phyloP scores from a whole-genome alignment of 2,113 vertebrate genomes.

The Cyrtonyx montezumae region DNA sequence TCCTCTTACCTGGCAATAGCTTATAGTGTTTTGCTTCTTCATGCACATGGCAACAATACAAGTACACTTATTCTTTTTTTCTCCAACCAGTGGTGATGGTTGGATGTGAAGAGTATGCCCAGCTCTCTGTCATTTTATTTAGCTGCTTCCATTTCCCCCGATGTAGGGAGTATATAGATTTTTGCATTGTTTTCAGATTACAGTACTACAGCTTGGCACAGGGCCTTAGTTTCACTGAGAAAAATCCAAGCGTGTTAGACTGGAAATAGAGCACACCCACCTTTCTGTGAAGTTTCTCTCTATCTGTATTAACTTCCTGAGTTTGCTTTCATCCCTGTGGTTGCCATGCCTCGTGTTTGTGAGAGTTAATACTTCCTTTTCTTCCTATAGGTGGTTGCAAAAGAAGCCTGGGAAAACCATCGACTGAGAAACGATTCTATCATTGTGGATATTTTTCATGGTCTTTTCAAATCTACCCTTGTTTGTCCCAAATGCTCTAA shows the following conservation, averaged over 20 bases:
- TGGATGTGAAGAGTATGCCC: not conserved
- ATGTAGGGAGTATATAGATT: not conserved
- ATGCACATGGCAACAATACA: not conserved
- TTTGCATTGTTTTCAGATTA: not conserved
- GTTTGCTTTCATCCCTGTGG: not conserved
- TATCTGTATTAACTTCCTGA: not conserved
- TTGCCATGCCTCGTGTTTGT: not conserved
- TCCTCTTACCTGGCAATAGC: not conserved
- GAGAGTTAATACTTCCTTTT: not conserved
- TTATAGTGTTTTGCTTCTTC: not conserved
- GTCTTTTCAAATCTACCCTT: constrained; percentile 97
- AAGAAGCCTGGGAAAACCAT: constrained; percentile 98
- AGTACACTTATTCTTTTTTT: not conserved
- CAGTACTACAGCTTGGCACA: not conserved
- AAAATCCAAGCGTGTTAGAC: not conserved
- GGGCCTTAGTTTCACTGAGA: not conserved
- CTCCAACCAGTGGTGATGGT: not conserved
- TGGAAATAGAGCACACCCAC: not conserved
- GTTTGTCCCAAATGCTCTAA: constrained; percentile 96
- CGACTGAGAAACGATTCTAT: constrained; percentile 97
- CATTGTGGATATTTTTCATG: constrained; percentile 99
- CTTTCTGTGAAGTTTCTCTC: not conserved
- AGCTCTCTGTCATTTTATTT: not conserved
- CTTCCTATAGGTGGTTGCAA: constrained; percentile 91
- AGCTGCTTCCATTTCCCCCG: not conserved